These are phyloP conservation scores for Zeugodacus cucurbitae DNA, from an alignment of 1,140 invertebrate genomes.

Conservation along the genomic window DNA sequence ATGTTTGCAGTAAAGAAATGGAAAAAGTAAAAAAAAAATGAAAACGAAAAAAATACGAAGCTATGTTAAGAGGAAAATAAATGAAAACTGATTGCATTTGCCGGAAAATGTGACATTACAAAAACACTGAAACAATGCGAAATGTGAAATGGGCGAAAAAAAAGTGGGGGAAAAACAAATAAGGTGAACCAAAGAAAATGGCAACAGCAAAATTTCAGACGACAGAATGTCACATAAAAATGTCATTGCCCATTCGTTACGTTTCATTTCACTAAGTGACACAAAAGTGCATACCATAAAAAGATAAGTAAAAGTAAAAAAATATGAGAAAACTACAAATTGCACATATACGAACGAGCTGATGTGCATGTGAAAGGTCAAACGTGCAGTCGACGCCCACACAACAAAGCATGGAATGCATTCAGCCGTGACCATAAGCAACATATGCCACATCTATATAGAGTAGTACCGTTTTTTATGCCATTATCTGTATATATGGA, in stretches of 20 bases:
- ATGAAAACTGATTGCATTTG: conserved; percentile 34
- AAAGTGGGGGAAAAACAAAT: not conserved
- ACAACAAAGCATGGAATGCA: not conserved
- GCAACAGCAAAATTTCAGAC: not conserved
- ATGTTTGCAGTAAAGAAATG: not conserved
- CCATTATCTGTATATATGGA: not conserved
- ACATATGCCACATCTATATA: not conserved
- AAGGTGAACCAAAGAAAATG: not conserved
- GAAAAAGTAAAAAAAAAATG: not conserved
- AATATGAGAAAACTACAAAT: conserved; percentile 4
- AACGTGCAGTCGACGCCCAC: not conserved
- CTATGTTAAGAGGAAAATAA: conserved; percentile 2
- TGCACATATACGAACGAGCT: not conserved
- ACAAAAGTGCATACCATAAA: conserved; percentile 26
- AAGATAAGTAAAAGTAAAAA: conserved; percentile 14
- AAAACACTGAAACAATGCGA: not conserved
- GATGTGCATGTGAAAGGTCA: not conserved
- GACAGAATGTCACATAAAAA: conserved; percentile 35
- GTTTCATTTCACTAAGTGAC: conserved; percentile 39
- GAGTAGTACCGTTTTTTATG: not conserved
- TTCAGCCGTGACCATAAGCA: not conserved
- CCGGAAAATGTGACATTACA: not conserved
- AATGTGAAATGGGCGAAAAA: not conserved
- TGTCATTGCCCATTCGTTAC: conserved; percentile 36
- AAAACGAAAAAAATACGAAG: not conserved